Base-by-base conservation (phyloP, 1,140 invertebrate species). In the Platorchestia sp. region DNA sequence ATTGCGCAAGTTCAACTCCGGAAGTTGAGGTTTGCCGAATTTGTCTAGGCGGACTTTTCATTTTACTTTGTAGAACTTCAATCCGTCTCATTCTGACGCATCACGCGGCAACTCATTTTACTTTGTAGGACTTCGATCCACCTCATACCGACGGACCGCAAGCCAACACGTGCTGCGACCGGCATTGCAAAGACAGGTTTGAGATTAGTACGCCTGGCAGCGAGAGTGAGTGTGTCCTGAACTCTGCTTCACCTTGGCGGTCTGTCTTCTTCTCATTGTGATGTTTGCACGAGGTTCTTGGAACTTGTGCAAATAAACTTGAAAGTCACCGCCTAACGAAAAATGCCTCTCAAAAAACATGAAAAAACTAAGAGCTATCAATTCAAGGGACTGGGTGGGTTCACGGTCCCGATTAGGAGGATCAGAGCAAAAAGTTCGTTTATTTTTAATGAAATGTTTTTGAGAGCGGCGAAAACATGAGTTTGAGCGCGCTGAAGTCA, bases 301-400 rank as follows among this genome's bases (percentile, higher is more conserved):
- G 41, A 89, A 42, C 87, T 41, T 89, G 36, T 89, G 87, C 36
- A 89, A 89, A 89, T 89, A 89, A 89, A 89, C 87, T 19, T 42
- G 43, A 89, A 89, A 89, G 41, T 89, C 43, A 89, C 43, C 87
- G 87, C n/a, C 41, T 42, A 22, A 14, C 87, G 5, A 89, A 44
- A 89, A 89, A 42, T 19, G 59, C 59, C 59, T 75, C 27, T 75
- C 14, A 36, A n/a, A 75, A 75, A 75, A 75, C 59, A 36, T 22
- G 14, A 75, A 75, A 75, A 51, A 75, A 75, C 14, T 19, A 75
- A 75, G 59, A 22, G 10, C 59, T 36, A 75, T 75, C 59, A 75
- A 75, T 75, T 36, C 59, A 51, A 75, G 59, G 59, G 59, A 75
- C 36, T 75, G 59, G 27, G 27, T 75, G 59, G 59, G 59, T 75